phyloP scores from a whole-genome alignment of 2,797 vertebrate species.

The Pogonophryne albipinna region DNA sequence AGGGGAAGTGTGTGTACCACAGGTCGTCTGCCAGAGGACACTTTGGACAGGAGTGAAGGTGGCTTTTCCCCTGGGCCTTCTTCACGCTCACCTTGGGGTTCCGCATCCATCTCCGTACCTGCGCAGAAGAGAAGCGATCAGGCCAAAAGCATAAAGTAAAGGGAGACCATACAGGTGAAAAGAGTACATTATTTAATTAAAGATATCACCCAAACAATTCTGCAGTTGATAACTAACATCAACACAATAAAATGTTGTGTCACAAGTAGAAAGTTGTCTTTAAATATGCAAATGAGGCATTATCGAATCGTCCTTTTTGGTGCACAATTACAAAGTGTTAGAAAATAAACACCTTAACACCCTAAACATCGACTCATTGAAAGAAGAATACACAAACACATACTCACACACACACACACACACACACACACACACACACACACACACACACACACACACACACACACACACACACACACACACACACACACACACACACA shows the following conservation, averaged over 20 bases:
- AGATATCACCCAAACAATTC: too few relatives aligned
- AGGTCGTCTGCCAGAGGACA: conserved; percentile 87
- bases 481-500: not conserved
- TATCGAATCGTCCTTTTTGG: too few relatives aligned
- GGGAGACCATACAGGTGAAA: too few relatives aligned
- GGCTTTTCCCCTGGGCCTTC: conserved; percentile 86
- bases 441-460: conserved; percentile 17
- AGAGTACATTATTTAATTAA: too few relatives aligned
- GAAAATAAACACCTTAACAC: too few relatives aligned
- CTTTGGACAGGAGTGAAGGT: conserved; percentile 87
- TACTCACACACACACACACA: not conserved
- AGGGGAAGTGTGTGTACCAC: conserved; percentile 82
- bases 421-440: conserved; percentile 7
- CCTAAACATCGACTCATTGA: too few relatives aligned
- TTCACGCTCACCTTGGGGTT: conserved; percentile 92
- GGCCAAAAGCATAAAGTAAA: not conserved
- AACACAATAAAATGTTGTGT: too few relatives aligned
- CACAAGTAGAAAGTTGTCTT: too few relatives aligned
- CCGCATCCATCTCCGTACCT: conserved; percentile 97
- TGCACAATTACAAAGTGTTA: too few relatives aligned
- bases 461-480: not conserved
- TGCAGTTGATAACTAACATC: too few relatives aligned
- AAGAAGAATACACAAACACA: conserved; percentile 2
- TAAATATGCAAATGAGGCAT: too few relatives aligned
- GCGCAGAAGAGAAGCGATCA: not conserved